Conservation (phyloP, 2,888 invertebrate genomes). For the Desoria tigrina region DNA sequence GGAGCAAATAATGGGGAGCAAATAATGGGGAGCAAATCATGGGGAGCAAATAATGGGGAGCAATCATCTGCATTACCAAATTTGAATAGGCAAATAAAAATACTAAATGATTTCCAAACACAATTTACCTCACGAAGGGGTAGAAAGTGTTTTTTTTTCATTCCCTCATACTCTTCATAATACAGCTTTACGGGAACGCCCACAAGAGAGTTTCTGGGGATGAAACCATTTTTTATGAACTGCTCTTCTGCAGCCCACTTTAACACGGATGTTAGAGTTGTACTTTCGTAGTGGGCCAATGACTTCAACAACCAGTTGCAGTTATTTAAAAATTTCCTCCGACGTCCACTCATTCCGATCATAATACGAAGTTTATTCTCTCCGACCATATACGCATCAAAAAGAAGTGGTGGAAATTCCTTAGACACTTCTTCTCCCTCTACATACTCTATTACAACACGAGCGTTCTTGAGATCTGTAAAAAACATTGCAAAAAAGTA, state of each 20-base stretch:
- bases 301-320: slow-evolving; percentile 24
- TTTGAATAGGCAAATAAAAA: too few species aligned
- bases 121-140: too few species aligned
- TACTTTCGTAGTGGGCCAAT: slow-evolving; percentile 62
- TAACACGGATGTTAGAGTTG: slow-evolving; percentile 64
- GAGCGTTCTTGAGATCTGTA: neutral
- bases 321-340: neutral
- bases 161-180: slow-evolving; percentile 67
- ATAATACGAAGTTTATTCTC: neutral
- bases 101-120: too few species aligned
- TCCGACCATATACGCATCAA: neutral
- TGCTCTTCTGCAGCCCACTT: slow-evolving; percentile 67
- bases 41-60: too few species aligned
- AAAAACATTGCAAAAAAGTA: neutral
- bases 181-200: slow-evolving; percentile 71
- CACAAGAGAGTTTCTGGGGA: slow-evolving; percentile 62
- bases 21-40: too few species aligned
- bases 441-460: neutral
- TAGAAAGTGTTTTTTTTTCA: slow-evolving; percentile 83
- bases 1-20: too few species aligned
- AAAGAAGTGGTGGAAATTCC: neutral
- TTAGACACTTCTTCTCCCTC: neutral
- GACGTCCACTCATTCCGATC: neutral
- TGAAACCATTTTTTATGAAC: neutral
- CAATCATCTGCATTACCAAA: too few species aligned